Evolutionary conservation across 2,113 vertebrate genomes (phyloP), one percentile per base, ranked within the genome.

Genomic region (Tragulus kanchil): DNA sequence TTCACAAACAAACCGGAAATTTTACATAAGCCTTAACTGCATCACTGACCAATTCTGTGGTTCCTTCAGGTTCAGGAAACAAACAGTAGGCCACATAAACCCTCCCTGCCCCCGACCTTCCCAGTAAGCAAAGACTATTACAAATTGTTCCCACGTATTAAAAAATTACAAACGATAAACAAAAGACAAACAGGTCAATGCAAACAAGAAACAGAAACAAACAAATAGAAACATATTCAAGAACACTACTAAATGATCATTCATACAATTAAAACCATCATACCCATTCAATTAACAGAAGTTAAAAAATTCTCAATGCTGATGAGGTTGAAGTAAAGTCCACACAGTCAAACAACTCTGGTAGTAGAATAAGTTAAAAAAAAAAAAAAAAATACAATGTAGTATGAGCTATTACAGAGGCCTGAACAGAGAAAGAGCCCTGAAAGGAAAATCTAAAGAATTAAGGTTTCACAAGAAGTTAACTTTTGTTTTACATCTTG

Each of bases 191-290:
- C 69, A 85, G 26, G 67, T 73, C 28, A 87, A 45, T 90, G 42
- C 50, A 77, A 94, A 94, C 5, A 85, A 92, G 31, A 93, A 94
- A 61, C 1, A 82, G 56, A 84, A 85, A 93, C 56, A 90, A 85
- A 89, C 54, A 94, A 77, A 87, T 1, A n/a, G 28, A 93, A 96
- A 94, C 25, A 84, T 78, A 31, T 79, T 94, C 36, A 95, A 94
- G 45, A 50, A 88, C 59, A 75, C 77, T 79, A 54, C 25, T 69
- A 84, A 89, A 77, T 2, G 93, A 75, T 92, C 14, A 79, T 31
- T 88, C 42, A 93, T 59, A 78, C 93, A 94, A 45, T 89, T 79
- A 90, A 81, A 82, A 62, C 15, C 15, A 50, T 83, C 71, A 79
- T 4, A 86, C 12, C 3, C 14, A 90, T 69, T 92, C 62, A 87